Conservation (phyloP, 1,140 invertebrate genomes). For the Eriocheir sinensis region DNA sequence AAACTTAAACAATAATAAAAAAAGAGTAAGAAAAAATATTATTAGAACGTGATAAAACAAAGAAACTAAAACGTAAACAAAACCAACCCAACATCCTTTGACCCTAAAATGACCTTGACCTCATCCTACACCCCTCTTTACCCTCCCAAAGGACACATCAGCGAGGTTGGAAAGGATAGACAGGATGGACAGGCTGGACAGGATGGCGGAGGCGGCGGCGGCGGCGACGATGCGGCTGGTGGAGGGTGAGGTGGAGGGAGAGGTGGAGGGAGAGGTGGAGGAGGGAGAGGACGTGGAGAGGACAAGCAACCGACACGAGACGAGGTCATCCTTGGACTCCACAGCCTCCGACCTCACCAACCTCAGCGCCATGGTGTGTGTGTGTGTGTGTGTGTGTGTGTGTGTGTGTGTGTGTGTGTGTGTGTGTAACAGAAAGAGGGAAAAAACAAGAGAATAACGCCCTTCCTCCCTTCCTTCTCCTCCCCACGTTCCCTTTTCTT, state of each 20-base stretch:
- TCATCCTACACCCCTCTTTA: background rate
- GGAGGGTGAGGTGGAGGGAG: background rate
- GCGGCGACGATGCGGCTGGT: background rate
- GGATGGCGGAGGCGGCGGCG: background rate
- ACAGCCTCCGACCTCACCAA: background rate
- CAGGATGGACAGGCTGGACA: background rate
- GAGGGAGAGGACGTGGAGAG: background rate
- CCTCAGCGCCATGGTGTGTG: background rate
- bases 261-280: background rate
- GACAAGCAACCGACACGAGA: background rate
- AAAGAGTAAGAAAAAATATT: too few species aligned
- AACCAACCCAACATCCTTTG: background rate
- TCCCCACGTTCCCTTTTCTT: background rate
- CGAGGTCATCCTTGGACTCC: background rate
- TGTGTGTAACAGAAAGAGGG: background rate
- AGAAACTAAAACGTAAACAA: background rate
- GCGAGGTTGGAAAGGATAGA: background rate
- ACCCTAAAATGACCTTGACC: background rate
- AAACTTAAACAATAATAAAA: background rate
- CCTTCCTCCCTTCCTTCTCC: background rate
- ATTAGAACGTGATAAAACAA: too few species aligned
- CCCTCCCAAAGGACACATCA: background rate
- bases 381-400: too few species aligned
- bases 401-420: background rate
- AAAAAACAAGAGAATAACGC: background rate